Conservation (phyloP, 2,888 invertebrate species). For the Conus canariensis region DNA sequence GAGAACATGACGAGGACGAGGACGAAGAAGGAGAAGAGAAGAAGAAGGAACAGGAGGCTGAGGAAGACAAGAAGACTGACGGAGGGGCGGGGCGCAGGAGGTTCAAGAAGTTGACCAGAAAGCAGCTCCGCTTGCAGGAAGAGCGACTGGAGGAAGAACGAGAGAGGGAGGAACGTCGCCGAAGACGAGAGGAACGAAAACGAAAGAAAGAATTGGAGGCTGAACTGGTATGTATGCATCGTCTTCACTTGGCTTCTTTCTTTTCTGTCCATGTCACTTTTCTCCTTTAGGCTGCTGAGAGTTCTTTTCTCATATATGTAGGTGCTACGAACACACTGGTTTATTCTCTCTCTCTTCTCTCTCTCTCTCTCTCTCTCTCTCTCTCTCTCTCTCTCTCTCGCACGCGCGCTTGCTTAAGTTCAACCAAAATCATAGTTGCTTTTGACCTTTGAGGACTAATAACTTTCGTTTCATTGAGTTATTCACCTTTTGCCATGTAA, state of each 20-base stretch:
- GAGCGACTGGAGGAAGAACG: not conserved
- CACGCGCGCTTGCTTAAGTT: too few relatives aligned
- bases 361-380: too few relatives aligned
- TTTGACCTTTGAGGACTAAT: too few relatives aligned
- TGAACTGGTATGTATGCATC: not conserved
- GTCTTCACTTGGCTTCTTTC: not conserved
- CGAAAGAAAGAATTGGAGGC: not conserved
- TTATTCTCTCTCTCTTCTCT: not conserved
- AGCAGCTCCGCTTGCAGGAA: slow-evolving; percentile 4
- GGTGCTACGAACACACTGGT: not conserved
- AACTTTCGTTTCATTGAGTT: too few relatives aligned
- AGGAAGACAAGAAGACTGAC: not conserved
- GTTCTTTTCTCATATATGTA: not conserved
- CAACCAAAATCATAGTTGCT: too few relatives aligned
- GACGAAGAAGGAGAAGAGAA: not conserved
- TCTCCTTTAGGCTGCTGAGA: not conserved
- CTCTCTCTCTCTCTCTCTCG: too few relatives aligned
- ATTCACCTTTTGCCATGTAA: too few relatives aligned
- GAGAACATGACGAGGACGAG: not conserved
- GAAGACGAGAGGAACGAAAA: slow-evolving; percentile 10
- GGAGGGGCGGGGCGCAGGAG: not conserved
- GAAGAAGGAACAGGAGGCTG: not conserved
- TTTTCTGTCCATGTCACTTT: not conserved
- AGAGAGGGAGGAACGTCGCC: slow-evolving; percentile 19
- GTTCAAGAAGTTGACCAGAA: slow-evolving; percentile 11